Conservation (phyloP, 2,113 vertebrate genomes). For the Formicarius rufipectus region DNA sequence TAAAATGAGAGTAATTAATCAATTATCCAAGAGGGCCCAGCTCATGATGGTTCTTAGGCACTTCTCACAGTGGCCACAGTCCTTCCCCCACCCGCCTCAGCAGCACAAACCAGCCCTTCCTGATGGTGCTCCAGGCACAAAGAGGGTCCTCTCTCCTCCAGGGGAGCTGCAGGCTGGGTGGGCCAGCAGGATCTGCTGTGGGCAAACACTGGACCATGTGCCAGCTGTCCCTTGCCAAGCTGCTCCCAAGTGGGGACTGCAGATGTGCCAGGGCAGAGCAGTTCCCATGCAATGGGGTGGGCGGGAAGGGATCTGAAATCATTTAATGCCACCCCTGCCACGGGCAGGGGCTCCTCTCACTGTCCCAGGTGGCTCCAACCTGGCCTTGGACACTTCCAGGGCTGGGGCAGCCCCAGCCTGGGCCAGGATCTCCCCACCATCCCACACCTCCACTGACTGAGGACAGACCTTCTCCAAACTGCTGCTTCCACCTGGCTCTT, state of each 20-base stretch:
- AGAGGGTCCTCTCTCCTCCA: neutral
- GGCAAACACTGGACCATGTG: neutral
- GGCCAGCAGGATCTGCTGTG: too few species aligned
- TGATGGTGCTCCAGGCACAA: neutral
- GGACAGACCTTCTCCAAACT: too few species aligned
- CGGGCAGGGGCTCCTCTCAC: neutral
- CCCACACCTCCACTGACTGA: rapidly evolving
- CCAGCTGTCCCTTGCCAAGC: neutral
- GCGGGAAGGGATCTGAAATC: neutral
- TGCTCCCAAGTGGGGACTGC: neutral
- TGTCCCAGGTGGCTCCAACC: rapidly evolving
- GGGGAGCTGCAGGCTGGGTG: rapidly evolving
- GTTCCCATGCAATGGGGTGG: rapidly evolving
- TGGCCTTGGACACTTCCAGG: neutral
- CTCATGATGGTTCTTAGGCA: neutral
- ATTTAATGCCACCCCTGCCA: neutral
- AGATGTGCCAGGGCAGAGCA: neutral
- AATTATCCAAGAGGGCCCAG: neutral
- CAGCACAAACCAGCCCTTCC: neutral
- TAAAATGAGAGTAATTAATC: conserved; percentile 57
- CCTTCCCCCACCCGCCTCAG: neutral
- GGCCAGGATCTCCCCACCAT: rapidly evolving
- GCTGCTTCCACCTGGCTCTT: too few species aligned
- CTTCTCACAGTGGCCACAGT: neutral
- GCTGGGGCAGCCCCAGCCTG: neutral